Evolutionary conservation across 2,888 invertebrate genomes (phyloP).

Genomic region (Ophion ventricosus): DNA sequence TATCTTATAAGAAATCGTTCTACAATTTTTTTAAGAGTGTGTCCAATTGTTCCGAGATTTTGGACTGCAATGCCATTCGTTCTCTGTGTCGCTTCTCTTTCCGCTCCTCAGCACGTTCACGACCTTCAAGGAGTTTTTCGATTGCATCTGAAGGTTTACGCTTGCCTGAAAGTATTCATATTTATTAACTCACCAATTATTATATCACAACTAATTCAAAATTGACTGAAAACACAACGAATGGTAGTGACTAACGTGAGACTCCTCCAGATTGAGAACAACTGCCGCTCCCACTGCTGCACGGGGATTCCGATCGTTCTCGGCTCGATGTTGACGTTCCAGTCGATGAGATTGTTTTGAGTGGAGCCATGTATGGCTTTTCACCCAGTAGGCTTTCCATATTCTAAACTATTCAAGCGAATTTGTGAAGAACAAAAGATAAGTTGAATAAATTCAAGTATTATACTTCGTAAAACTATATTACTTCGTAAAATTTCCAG

Average conservation of each 20-base stretch:
- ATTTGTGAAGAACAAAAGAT: conserved; percentile 20
- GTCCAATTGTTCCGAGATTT: conserved; percentile 25
- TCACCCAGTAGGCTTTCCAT: conserved; percentile 41
- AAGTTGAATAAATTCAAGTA: conserved; percentile 23
- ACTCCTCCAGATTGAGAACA: conserved; percentile 18
- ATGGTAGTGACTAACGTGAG: conserved; percentile 24
- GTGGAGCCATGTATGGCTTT: conserved; percentile 29
- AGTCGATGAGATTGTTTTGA: conserved; percentile 11
- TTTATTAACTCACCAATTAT: conserved; percentile 21
- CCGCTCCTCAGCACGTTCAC: conserved; percentile 1
- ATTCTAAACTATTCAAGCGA: conserved; percentile 24
- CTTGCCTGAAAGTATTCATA: conserved; percentile 32
- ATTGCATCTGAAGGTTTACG: conserved; percentile 21
- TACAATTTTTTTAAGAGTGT: conserved; percentile 21
- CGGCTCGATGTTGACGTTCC: conserved; percentile 2
- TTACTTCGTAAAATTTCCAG: conserved; percentile 50
- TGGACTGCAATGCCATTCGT: conserved; percentile 23
- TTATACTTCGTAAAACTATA: conserved; percentile 25
- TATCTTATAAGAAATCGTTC: conserved; percentile 14
- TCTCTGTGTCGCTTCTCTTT: conserved; percentile 38
- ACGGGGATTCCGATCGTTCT: conserved; percentile 15
- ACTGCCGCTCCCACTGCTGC: conserved; percentile 20
- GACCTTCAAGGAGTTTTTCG: conserved; percentile 21
- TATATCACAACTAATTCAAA: conserved; percentile 16
- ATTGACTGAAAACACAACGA: conserved; percentile 13